Conservation (phyloP, 2,113 vertebrate species). For the Cettia cetti region DNA sequence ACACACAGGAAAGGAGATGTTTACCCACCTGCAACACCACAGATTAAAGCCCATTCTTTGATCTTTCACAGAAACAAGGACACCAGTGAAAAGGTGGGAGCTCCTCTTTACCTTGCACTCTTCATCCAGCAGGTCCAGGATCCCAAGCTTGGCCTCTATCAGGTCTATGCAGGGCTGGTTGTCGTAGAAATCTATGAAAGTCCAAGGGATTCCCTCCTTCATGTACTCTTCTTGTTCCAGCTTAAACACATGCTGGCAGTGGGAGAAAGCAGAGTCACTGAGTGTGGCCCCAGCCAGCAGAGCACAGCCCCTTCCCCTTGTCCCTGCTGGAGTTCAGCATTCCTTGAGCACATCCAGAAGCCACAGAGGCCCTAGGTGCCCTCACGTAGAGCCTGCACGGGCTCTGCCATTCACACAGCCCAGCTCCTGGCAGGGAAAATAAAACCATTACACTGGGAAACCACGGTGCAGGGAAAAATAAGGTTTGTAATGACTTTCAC, state of each 20-base stretch:
- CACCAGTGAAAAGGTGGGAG: rapidly evolving
- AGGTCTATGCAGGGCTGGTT: slow-evolving; percentile 97
- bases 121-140: slow-evolving; percentile 94
- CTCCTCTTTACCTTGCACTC: slow-evolving; percentile 86
- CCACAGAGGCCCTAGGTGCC: background rate
- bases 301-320: background rate
- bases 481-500: background rate
- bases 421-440: background rate
- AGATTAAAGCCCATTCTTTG: background rate
- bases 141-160: slow-evolving; percentile 91
- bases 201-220: slow-evolving; percentile 95
- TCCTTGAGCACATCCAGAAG: background rate
- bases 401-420: background rate
- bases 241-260: slow-evolving; percentile 90
- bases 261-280: background rate
- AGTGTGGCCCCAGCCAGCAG: background rate
- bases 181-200: slow-evolving; percentile 91
- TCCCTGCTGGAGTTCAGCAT: background rate
- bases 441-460: background rate
- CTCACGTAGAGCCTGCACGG: rapidly evolving
- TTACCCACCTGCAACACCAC: background rate
- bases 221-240: slow-evolving; percentile 97
- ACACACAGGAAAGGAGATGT: rapidly evolving
- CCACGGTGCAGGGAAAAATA: rapidly evolving
- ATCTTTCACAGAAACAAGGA: background rate